phyloP scores from a whole-genome alignment of 2,797 vertebrate genomes.

The Lacerta bilineata region DNA sequence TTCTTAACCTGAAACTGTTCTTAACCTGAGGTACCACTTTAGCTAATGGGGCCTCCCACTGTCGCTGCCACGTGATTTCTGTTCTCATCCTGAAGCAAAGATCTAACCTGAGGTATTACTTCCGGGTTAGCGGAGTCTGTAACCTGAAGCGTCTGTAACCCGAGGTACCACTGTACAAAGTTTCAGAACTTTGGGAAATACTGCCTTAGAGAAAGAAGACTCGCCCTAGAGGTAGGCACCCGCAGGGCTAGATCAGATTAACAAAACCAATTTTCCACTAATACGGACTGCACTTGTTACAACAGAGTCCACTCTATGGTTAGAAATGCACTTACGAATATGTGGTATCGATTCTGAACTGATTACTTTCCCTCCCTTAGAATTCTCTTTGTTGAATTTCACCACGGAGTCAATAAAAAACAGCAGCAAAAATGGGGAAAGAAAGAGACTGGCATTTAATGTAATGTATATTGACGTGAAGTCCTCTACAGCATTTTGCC shows the following conservation, averaged over 20 bases:
- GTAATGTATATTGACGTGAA: background rate
- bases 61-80: too few relatives aligned
- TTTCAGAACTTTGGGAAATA: background rate
- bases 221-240: background rate
- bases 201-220: background rate
- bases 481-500: background rate
- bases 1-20: too few relatives aligned
- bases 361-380: conserved; percentile 41
- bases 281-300: background rate
- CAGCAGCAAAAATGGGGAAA: conserved; percentile 46
- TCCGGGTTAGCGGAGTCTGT: too few relatives aligned
- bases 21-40: too few relatives aligned
- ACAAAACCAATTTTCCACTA: background rate
- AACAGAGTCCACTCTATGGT: conserved; percentile 1
- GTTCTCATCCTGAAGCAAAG: too few relatives aligned
- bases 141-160: too few relatives aligned
- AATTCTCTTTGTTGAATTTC: conserved; percentile 34
- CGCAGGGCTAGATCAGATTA: background rate
- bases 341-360: conserved; percentile 59
- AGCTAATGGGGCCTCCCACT: too few relatives aligned
- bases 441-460: conserved; percentile 27
- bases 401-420: conserved; percentile 48
- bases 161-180: background rate
- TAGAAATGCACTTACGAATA: conserved; percentile 51
- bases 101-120: too few relatives aligned